Conservation (phyloP, 2,113 vertebrate genomes). For the Acrocephalus arundinaceus region DNA sequence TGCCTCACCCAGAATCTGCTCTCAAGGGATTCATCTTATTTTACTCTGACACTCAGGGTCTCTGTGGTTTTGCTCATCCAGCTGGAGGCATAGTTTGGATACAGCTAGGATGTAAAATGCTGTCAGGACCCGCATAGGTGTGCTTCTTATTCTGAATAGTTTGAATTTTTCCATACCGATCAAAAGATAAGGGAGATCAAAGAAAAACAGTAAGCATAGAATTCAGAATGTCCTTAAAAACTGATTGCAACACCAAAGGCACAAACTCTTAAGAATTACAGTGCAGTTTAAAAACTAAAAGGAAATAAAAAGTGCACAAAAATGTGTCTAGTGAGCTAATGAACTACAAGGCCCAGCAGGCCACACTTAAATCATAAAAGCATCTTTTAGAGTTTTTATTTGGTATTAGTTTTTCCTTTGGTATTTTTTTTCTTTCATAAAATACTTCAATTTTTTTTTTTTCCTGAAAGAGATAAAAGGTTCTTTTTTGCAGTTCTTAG, state of each 20-base stretch:
- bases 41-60: neutral
- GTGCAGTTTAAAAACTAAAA: neutral
- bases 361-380: neutral
- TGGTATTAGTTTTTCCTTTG: neutral
- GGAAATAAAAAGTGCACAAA: neutral
- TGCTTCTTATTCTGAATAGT: neutral
- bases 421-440: neutral
- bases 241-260: neutral
- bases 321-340: neutral
- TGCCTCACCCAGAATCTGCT: neutral
- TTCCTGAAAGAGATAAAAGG: neutral
- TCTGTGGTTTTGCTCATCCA: neutral
- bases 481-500: neutral
- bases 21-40: fast-evolving
- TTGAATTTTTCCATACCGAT: neutral
- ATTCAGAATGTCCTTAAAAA: neutral
- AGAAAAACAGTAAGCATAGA: neutral
- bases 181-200: neutral
- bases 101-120: neutral
- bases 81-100: neutral
- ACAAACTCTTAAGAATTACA: neutral
- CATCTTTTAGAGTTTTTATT: neutral
- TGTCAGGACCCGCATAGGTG: neutral
- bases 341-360: neutral
- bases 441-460: neutral